phyloP scores from a whole-genome alignment of 2,797 vertebrate species.

The Xenopus petersii region DNA sequence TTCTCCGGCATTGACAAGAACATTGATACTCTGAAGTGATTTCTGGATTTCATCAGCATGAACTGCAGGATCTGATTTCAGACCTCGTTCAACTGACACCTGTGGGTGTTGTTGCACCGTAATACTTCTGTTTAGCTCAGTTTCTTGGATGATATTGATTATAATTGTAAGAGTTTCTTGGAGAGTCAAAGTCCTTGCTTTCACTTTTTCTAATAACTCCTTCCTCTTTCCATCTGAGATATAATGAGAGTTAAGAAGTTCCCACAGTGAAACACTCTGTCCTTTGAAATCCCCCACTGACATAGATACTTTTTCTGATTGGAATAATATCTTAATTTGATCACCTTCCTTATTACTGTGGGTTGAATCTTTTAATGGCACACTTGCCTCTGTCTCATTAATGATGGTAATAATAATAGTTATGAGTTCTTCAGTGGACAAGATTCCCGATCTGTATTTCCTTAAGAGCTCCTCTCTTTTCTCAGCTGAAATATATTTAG shows the following conservation, averaged over 20 bases:
- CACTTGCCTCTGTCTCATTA: conserved; percentile 8
- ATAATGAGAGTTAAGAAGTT: conserved; percentile 83
- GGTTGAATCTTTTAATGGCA: not conserved
- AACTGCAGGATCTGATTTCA: not conserved
- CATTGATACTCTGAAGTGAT: conserved; percentile 30
- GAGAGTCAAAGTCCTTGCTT: conserved; percentile 7
- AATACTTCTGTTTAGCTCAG: conserved; percentile 49
- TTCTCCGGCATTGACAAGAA: conserved; percentile 59
- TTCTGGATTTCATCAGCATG: conserved; percentile 29
- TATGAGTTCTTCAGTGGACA: conserved; percentile 55
- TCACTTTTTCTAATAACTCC: conserved; percentile 71
- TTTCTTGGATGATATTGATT: conserved; percentile 43
- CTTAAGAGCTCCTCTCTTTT: conserved; percentile 58
- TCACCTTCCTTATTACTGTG: conserved; percentile 42
- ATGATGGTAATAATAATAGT: conserved; percentile 31
- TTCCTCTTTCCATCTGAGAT: conserved; percentile 69
- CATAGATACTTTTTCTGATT: conserved; percentile 64
- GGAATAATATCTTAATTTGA: conserved; percentile 62
- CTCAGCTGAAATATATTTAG: conserved; percentile 59
- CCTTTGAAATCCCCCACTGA: conserved; percentile 74
- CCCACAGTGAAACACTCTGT: conserved; percentile 76
- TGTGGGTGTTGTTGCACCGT: not conserved
- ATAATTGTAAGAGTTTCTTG: conserved; percentile 42
- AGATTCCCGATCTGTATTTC: conserved; percentile 30
- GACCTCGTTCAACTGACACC: not conserved